Percentiles rank a stretch among this genome's conserved stretches.
phyloP scores from a whole-genome alignment of 2,888 invertebrate species.

The Lasioglossum villosulum region DNA sequence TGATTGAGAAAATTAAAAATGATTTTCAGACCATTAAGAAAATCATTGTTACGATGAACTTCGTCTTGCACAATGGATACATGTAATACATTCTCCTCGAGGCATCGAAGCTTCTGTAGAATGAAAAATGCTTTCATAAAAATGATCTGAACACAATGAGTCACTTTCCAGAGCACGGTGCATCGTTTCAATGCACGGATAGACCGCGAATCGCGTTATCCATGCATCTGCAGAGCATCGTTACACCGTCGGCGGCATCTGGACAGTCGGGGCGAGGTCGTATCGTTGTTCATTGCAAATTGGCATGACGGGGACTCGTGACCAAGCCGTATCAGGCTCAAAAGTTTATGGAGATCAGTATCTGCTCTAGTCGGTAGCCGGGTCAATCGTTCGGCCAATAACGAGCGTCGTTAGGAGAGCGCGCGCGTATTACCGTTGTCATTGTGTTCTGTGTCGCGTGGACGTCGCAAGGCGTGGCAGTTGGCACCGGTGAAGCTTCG shows the following conservation, averaged over 20 bases:
- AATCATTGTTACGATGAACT: no score
- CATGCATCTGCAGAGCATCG: background rate
- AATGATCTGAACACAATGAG: background rate
- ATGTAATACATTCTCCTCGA: background rate
- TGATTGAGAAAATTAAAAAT: no score
- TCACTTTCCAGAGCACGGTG: background rate
- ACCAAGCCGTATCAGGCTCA: conserved; percentile 5
- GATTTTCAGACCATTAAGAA: no score
- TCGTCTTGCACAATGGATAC: background rate
- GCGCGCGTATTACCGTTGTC: conserved; percentile 24
- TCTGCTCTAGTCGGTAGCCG: background rate
- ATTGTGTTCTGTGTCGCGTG: conserved; percentile 46
- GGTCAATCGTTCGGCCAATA: conserved; percentile 30
- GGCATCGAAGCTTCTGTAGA: background rate
- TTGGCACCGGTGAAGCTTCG: conserved; percentile 21
- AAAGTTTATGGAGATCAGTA: conserved; percentile 14
- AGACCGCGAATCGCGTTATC: background rate
- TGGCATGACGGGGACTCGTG: conserved; percentile 4
- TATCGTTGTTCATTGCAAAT: conserved; percentile 19
- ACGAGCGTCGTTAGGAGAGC: conserved; percentile 31
- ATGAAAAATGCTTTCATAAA: background rate
- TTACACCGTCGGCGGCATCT: conserved; percentile 6
- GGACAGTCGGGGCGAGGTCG: background rate
- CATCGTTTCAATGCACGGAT: background rate
- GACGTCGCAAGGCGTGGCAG: conserved; percentile 74